Percentiles rank a stretch among this genome's conserved stretches.
phyloP scores from a whole-genome alignment of 2,888 invertebrate species.

The Linnaemya tessellans region DNA sequence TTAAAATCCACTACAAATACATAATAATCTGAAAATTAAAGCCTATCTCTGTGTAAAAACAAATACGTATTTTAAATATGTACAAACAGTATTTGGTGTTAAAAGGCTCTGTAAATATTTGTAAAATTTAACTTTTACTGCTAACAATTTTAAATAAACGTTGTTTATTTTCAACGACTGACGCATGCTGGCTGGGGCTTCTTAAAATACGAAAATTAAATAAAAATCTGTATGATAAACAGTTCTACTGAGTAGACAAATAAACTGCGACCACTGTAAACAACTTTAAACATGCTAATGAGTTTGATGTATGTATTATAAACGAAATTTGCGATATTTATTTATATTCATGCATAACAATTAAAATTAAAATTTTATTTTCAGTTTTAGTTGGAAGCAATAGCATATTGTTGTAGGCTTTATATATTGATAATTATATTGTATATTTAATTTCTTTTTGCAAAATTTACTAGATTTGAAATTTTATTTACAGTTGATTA shows the following conservation, averaged over 20 bases:
- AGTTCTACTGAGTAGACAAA: conserved; percentile 12
- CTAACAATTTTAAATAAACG: not conserved
- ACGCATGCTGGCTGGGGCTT: not conserved
- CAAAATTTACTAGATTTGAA: no score
- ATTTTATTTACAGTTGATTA: no score
- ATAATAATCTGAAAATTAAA: no score
- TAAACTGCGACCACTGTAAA: conserved; percentile 11
- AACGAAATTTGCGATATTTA: not conserved
- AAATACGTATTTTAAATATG: not conserved
- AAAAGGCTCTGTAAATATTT: conserved; percentile 54
- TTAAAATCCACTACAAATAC: no score
- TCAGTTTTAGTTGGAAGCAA: not conserved
- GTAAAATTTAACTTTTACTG: conserved; percentile 28
- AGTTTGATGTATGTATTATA: not conserved
- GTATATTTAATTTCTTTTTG: no score
- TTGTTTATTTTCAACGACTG: not conserved
- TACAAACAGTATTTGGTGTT: conserved; percentile 23
- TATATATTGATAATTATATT: no score
- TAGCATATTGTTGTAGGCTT: no score
- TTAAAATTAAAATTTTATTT: not conserved
- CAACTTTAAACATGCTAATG: not conserved
- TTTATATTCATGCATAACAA: not conserved
- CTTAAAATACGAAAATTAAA: not conserved
- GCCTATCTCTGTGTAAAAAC: no score
- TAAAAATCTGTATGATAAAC: not conserved